These are phyloP conservation scores for Takifugu ocellatus DNA, from an alignment of 2,797 vertebrate genomes.

Conservation along the genomic window DNA sequence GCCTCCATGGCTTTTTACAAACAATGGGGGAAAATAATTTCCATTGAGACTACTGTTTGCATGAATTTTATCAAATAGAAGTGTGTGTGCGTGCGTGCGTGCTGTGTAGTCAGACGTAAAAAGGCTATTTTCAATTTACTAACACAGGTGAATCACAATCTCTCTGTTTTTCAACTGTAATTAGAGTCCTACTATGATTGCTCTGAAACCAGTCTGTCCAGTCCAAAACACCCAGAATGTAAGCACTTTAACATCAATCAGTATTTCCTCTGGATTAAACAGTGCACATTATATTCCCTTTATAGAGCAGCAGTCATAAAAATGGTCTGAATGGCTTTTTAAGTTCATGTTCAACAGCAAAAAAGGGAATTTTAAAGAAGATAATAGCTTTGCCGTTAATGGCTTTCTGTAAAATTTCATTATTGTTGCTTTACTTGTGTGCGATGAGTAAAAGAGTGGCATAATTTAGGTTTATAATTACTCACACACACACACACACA, in stretches of 20 bases:
- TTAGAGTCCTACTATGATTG: constrained; percentile 9
- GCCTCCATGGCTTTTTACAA: not conserved
- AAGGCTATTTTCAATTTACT: constrained; percentile 18
- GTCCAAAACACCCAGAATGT: constrained; percentile 34
- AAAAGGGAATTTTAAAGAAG: constrained; percentile 42
- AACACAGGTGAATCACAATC: no score
- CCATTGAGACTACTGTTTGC: constrained; percentile 2
- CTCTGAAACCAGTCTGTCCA: constrained; percentile 19
- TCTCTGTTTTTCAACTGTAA: constrained; percentile 17
- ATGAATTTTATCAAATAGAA: not conserved
- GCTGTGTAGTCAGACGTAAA: constrained; percentile 4
- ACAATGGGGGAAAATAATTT: constrained; percentile 5
- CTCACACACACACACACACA: not conserved
- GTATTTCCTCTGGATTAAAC: constrained; percentile 40
- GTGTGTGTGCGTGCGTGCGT: constrained; percentile 2
- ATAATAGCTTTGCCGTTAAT: constrained; percentile 50
- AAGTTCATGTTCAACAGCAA: constrained; percentile 53
- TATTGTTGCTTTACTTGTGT: constrained; percentile 50
- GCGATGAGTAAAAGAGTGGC: constrained; percentile 36
- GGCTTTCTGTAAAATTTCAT: constrained; percentile 45
- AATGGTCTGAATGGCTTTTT: constrained; percentile 46
- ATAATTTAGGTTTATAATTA: constrained; percentile 53
- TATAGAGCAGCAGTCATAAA: constrained; percentile 30
- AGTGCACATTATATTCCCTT: constrained; percentile 2
- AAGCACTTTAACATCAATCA: constrained; percentile 47